Percentiles rank a stretch among this genome's conserved stretches.
phyloP scores from a whole-genome alignment of 2,797 vertebrate genomes.

The Halcyon leucocephala region DNA sequence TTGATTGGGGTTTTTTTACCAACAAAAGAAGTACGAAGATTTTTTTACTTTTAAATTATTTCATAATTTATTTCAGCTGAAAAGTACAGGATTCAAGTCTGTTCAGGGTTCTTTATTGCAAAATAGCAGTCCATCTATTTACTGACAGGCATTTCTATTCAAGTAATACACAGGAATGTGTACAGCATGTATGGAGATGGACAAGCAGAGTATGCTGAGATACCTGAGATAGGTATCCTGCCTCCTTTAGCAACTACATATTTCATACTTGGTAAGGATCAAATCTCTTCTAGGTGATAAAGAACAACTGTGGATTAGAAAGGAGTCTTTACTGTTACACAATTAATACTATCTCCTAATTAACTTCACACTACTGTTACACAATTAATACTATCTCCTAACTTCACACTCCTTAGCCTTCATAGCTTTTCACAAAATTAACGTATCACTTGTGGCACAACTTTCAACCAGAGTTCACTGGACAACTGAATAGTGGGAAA shows the following conservation, averaged over 20 bases:
- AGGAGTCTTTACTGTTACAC: not conserved
- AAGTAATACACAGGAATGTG: not conserved
- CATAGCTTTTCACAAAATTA: not conserved
- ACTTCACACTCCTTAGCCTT: not conserved
- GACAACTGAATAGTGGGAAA: not conserved
- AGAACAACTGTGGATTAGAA: not conserved
- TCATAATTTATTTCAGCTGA: not conserved
- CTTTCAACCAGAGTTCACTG: not conserved
- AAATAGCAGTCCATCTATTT: not conserved
- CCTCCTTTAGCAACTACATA: not conserved
- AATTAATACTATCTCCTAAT: not conserved
- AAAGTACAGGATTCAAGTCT: not conserved
- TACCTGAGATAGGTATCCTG: not conserved
- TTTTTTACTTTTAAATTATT: not conserved
- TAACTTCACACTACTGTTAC: not conserved
- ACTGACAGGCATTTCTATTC: not conserved
- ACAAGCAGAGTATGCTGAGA: not conserved
- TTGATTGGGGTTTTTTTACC: not conserved
- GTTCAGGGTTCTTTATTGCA: not conserved
- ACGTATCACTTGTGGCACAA: not conserved
- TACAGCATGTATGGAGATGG: not conserved
- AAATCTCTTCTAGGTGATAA: not conserved
- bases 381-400: not conserved
- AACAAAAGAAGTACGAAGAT: not conserved
- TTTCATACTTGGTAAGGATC: not conserved